Evolutionary conservation across 92 coral and sea anemone genomes (phyloP), one percentile per base, ranked within the genome.

Genomic region (Pocillopora meandrina): DNA sequence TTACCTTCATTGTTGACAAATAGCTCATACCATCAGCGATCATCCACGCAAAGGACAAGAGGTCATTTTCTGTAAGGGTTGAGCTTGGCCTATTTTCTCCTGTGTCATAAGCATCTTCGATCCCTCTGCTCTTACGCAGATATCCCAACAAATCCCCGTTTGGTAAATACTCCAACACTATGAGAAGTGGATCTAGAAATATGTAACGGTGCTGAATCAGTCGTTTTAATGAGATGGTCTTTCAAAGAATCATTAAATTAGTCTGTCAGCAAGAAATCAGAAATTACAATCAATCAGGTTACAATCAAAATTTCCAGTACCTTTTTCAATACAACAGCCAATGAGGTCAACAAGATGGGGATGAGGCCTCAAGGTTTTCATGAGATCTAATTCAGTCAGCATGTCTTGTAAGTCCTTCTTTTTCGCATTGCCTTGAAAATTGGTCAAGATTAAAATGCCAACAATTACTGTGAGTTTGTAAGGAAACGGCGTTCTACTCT

Each of bases 101-200:
- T 5, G 95, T 78, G 57, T 87, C 64, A 65, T 90, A 87, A 18
- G 57, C n/a, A 86, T 92, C 95, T 33, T 88, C 72, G 49, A 81
- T 84, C 1, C 95, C 93, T 42, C 95, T 85, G 56, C 93, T 89
- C 36, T 85, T 85, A 21, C 95, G 85, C 47, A 92, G 88, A 61
- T 87, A 92, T 16, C 93, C 95, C 31, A 92, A 86, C 12, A 92
- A 72, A 75, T 92, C 95, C 19, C 95, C 95, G 16, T 88, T 88
- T 0, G 93, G 91, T 4, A 92, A 78, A 62, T 92, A 90, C 80
- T 89, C 92, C 58, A 71, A 33, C 16, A 86, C 76, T 33, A 61
- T 76, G 3, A 77, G 12, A 5, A 64, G 56, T 13, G 87, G 82
- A 73, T 26, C 82, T 84, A 34, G 26, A 84, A 67, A 21, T 2